Conservation (phyloP, 92 coral and sea anemone genomes). For the Palythoa grandiflora region DNA sequence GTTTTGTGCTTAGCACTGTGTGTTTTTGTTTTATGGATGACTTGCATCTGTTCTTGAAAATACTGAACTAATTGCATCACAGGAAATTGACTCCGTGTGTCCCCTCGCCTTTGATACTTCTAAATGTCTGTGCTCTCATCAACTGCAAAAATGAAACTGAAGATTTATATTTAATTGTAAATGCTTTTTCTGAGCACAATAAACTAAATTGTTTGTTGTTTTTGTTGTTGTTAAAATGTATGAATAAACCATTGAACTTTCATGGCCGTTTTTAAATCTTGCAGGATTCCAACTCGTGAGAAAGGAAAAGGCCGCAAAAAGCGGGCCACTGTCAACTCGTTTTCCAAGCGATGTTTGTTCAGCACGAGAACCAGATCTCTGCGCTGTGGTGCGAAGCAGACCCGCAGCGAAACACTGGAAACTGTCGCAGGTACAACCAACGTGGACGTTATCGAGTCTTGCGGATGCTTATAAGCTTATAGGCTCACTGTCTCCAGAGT, state of each 20-base stretch:
- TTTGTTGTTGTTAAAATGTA: too few relatives aligned
- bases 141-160: too few relatives aligned
- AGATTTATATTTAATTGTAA: too few relatives aligned
- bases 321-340: constrained; percentile 6
- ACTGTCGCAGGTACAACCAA: constrained; percentile 29
- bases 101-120: too few relatives aligned
- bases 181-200: too few relatives aligned
- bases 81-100: too few relatives aligned
- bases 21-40: too few relatives aligned
- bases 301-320: constrained; percentile 7
- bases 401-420: constrained; percentile 51
- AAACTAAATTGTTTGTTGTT: too few relatives aligned
- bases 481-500: background rate
- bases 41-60: too few relatives aligned
- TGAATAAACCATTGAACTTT: background rate
- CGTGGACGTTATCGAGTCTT: constrained; percentile 62
- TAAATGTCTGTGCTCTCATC: too few relatives aligned
- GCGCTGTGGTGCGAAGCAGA: constrained; percentile 64
- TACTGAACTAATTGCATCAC: too few relatives aligned
- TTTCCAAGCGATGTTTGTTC: constrained; percentile 54
- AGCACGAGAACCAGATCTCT: constrained; percentile 56
- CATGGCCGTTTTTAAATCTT: background rate
- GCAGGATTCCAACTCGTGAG: constrained; percentile 35
- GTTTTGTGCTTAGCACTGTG: too few relatives aligned
- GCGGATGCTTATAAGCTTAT: constrained; percentile 58